Percentiles rank a stretch among this genome's conserved stretches.
Evolutionary conservation across 23 tunicate genomes (phyloP).

Genomic region (Oikopleura vanhoeffeni): DNA sequence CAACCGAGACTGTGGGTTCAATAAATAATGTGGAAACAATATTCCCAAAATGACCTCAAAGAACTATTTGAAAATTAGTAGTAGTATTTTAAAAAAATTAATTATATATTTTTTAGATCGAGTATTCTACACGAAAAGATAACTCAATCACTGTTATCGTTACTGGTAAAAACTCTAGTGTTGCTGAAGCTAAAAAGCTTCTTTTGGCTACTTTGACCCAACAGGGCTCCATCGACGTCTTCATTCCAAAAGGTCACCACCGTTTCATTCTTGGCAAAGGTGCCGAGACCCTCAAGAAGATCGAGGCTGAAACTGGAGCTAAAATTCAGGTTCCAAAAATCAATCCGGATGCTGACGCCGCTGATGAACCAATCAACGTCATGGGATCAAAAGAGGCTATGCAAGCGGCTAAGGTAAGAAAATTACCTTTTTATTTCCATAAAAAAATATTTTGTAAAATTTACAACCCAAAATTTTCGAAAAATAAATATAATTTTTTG

Average conservation of each 20-base stretch:
- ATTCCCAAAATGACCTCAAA: too few species aligned
- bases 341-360: constrained; percentile 24
- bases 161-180: constrained; percentile 49
- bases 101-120: too few species aligned
- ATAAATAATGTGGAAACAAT: constrained; percentile 45
- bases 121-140: constrained; percentile 76
- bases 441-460: too few species aligned
- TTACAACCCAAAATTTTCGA: too few species aligned
- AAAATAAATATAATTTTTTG: too few species aligned
- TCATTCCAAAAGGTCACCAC: constrained; percentile 35
- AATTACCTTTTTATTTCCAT: too few species aligned
- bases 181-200: constrained; percentile 57
- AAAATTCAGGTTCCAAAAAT: constrained; percentile 63
- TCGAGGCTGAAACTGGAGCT: constrained; percentile 85
- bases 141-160: constrained; percentile 70
- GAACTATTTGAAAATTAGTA: too few species aligned
- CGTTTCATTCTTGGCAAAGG: constrained; percentile 72
- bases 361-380: constrained; percentile 39
- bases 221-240: constrained; percentile 26
- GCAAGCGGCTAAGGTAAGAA: constrained; percentile 62
- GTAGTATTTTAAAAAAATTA: too few species aligned
- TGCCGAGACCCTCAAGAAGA: constrained; percentile 44
- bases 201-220: constrained; percentile 55
- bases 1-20: too few species aligned
- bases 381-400: constrained; percentile 77